A percentile compares a stretch with the other conserved stretches of the same genome.
phyloP scores from a whole-genome alignment of 2,113 vertebrate genomes.

The Eurypyga helias region DNA sequence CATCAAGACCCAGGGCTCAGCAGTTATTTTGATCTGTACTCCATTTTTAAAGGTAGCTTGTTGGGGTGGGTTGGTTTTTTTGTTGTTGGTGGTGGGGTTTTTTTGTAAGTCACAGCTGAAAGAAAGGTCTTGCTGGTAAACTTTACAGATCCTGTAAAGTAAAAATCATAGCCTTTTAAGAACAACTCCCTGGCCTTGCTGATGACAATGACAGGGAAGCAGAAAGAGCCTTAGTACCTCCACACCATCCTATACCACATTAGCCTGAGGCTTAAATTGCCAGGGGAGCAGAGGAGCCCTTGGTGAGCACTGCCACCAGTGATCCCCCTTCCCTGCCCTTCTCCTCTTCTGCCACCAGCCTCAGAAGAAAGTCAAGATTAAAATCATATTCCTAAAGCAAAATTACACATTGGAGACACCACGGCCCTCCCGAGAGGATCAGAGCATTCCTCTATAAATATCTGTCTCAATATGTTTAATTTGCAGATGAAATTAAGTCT shows the following conservation, averaged over 20 bases:
- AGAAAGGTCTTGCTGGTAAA: neutral
- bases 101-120: neutral
- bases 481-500: conserved; percentile 67
- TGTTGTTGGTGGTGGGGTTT: too few relatives aligned
- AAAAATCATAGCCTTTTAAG: neutral
- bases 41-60: neutral
- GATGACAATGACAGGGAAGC: neutral
- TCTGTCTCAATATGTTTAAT: conserved; percentile 41
- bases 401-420: conserved; percentile 33
- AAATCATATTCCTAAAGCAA: conserved; percentile 29
- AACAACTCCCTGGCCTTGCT: neutral
- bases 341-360: neutral
- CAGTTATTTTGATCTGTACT: neutral
- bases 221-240: neutral
- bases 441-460: conserved; percentile 34
- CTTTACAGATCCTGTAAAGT: rapidly evolving
- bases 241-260: rapidly evolving
- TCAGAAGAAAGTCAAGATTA: neutral
- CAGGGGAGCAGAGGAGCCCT: neutral
- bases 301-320: neutral
- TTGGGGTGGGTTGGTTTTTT: neutral
- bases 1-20: neutral
- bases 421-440: neutral
- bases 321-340: neutral
- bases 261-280: neutral